Conservation (phyloP, 2,113 vertebrate genomes). For the Elachura formosa region DNA sequence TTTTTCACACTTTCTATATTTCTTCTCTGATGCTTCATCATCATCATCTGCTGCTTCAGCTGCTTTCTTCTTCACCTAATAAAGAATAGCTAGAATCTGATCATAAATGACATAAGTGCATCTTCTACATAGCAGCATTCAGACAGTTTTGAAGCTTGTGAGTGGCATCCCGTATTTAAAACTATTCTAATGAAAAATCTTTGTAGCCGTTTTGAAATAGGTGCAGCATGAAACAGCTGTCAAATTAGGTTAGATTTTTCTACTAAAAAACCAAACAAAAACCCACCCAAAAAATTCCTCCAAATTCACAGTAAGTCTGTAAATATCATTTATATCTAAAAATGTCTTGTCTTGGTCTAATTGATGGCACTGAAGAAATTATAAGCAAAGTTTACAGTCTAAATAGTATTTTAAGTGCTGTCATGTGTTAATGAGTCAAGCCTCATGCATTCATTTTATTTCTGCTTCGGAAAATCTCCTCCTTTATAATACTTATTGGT, state of each 20-base stretch:
- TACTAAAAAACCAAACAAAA: not conserved
- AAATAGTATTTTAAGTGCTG: conserved; percentile 4
- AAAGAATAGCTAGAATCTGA: conserved; percentile 7
- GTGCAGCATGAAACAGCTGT: conserved; percentile 10
- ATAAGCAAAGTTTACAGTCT: not conserved
- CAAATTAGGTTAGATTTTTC: conserved; percentile 11
- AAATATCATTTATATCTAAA: conserved; percentile 18
- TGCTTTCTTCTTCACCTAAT: conserved; percentile 87
- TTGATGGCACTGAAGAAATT: not conserved
- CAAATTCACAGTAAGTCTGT: not conserved
- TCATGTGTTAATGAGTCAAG: not conserved
- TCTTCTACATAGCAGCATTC: not conserved
- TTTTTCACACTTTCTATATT: conserved; percentile 97
- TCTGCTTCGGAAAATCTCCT: not conserved
- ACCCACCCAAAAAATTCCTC: not conserved
- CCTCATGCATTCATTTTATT: not conserved
- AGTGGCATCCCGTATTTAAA: not conserved
- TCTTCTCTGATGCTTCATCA: conserved; percentile 90
- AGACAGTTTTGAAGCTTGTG: not conserved
- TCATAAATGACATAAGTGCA: not conserved
- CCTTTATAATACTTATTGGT: not conserved
- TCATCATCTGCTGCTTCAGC: conserved; percentile 85
- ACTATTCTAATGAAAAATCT: not conserved
- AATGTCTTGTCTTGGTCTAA: not conserved
- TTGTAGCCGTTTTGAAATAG: not conserved